Conservation (phyloP, 2,888 invertebrate species). For the Drosophila eohydei region DNA sequence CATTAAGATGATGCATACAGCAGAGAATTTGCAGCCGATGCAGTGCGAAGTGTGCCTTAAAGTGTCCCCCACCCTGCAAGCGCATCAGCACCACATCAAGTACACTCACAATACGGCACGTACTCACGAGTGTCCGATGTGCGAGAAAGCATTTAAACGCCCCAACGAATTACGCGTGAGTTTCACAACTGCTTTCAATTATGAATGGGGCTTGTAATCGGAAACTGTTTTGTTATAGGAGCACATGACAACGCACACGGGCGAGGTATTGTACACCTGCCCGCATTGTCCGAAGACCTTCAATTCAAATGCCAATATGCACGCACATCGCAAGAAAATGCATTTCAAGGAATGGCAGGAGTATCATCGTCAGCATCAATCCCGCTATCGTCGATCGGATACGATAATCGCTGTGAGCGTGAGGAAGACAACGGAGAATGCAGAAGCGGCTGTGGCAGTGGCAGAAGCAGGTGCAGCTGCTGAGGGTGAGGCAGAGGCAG, state of each 20-base stretch:
- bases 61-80: slow-evolving; percentile 76
- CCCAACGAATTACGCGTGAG: slow-evolving; percentile 74
- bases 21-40: slow-evolving; percentile 74
- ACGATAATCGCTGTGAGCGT: slow-evolving; percentile 62
- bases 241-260: slow-evolving; percentile 82
- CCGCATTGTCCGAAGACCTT: slow-evolving; percentile 82
- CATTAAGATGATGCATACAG: slow-evolving; percentile 81
- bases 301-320: slow-evolving; percentile 82
- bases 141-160: slow-evolving; percentile 83
- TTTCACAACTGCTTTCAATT: background rate
- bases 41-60: slow-evolving; percentile 79
- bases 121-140: slow-evolving; percentile 82
- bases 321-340: slow-evolving; percentile 81
- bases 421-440: slow-evolving; percentile 61
- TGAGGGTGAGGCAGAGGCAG: background rate
- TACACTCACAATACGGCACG: slow-evolving; percentile 80
- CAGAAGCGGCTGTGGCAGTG: background rate
- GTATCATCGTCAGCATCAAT: slow-evolving; percentile 43
- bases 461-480: slow-evolving; percentile 2
- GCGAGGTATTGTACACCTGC: slow-evolving; percentile 79
- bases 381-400: slow-evolving; percentile 44
- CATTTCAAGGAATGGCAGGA: slow-evolving; percentile 83
- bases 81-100: slow-evolving; percentile 80
- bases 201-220: slow-evolving; percentile 2
- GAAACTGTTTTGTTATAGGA: slow-evolving; percentile 62